Evolutionary conservation across 1,140 invertebrate genomes (phyloP).

Genomic region (Sarcophaga bullata): DNA sequence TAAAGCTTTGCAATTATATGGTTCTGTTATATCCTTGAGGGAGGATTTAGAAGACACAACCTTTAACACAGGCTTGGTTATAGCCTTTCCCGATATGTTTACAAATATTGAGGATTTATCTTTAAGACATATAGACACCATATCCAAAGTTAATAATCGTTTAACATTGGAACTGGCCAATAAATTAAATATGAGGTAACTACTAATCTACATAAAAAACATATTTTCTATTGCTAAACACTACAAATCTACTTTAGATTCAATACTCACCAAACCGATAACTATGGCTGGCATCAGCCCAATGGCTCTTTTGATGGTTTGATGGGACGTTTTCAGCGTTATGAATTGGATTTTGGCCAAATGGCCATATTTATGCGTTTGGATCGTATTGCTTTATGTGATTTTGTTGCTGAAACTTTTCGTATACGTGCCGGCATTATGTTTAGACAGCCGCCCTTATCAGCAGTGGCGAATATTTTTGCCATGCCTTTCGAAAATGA

Average conservation of each 20-base stretch:
- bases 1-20: constrained; percentile 51
- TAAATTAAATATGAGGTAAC: constrained; percentile 67
- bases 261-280: constrained; percentile 67
- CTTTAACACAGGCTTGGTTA: constrained; percentile 58
- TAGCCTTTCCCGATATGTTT: constrained; percentile 64
- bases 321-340: constrained; percentile 68
- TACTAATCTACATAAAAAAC: neutral
- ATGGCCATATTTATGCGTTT: constrained; percentile 69
- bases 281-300: constrained; percentile 68
- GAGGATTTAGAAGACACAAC: constrained; percentile 60
- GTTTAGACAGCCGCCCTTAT: constrained; percentile 74
- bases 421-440: constrained; percentile 68
- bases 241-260: constrained; percentile 55
- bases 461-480: constrained; percentile 74
- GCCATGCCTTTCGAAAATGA: constrained; percentile 71
- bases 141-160: constrained; percentile 68
- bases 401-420: constrained; percentile 69
- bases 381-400: constrained; percentile 67
- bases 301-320: constrained; percentile 70
- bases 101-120: constrained; percentile 64
- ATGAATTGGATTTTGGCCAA: constrained; percentile 67
- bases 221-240: too few species aligned
- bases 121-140: constrained; percentile 67
- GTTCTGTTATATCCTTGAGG: constrained; percentile 57
- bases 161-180: constrained; percentile 66